phyloP scores from a whole-genome alignment of 2,113 vertebrate species.

The Vulpes lagopus region DNA sequence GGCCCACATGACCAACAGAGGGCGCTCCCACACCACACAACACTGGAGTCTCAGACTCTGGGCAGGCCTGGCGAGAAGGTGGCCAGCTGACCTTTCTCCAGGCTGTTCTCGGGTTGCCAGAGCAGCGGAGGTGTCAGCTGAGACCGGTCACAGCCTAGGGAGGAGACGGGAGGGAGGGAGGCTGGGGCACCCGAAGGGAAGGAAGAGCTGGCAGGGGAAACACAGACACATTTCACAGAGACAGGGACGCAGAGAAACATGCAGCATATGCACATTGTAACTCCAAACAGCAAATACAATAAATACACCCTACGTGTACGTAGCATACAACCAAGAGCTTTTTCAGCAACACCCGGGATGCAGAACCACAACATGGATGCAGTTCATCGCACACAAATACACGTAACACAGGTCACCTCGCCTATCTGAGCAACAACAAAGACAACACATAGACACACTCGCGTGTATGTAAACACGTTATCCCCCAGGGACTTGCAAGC shows the following conservation, averaged over 20 bases:
- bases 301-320: neutral
- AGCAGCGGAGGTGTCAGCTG: conserved; percentile 90
- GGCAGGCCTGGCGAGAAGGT: conserved; percentile 73
- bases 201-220: conserved; percentile 77
- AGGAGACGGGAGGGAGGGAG: conserved; percentile 85
- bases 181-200: conserved; percentile 90
- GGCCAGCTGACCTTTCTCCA: conserved; percentile 92
- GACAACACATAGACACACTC: neutral
- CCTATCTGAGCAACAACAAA: neutral
- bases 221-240: conserved; percentile 56
- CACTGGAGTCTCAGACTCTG: accelerated
- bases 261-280: neutral
- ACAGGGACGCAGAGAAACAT: conserved; percentile 5
- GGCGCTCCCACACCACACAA: conserved; percentile 86
- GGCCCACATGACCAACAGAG: conserved; percentile 84
- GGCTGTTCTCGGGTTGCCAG: conserved; percentile 89
- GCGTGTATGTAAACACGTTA: neutral
- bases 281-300: neutral
- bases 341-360: neutral
- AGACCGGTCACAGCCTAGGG: conserved; percentile 88
- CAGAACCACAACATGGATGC: neutral
- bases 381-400: neutral
- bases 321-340: neutral
- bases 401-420: accelerated
- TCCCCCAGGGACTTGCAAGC: neutral